These are phyloP conservation scores for Melanostigma gelatinosum DNA, from an alignment of 2,113 vertebrate genomes.

Conservation along the genomic window DNA sequence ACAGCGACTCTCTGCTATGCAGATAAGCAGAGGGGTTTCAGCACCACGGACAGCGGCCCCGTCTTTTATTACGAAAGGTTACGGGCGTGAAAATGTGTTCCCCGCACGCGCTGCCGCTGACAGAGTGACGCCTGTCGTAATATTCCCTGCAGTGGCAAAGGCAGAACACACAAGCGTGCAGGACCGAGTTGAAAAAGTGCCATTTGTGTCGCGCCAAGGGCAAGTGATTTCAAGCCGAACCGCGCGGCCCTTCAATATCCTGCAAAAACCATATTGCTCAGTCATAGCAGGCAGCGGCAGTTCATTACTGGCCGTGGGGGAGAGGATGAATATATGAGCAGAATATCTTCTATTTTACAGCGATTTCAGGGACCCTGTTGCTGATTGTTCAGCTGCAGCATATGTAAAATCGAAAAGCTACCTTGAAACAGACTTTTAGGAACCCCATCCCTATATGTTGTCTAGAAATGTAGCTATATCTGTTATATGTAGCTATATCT, in stretches of 20 bases:
- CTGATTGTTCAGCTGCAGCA: conserved; percentile 19
- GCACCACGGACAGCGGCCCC: conserved; percentile 75
- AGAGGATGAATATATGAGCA: conserved; percentile 23
- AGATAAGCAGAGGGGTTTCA: conserved; percentile 53
- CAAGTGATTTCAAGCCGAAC: conserved; percentile 53
- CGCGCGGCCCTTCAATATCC: conserved; percentile 40
- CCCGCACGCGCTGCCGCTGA: conserved; percentile 16
- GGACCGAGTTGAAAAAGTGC: conserved; percentile 28
- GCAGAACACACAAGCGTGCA: conserved; percentile 6
- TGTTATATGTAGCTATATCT: too few relatives aligned
- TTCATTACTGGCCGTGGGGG: conserved; percentile 23
- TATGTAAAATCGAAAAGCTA: background rate
- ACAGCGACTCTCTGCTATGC: background rate
- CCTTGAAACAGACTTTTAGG: background rate
- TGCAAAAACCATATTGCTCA: conserved; percentile 35
- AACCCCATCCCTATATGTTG: background rate
- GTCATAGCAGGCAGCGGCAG: conserved; percentile 40
- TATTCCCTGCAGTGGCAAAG: conserved; percentile 4
- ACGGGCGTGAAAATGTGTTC: conserved; percentile 19
- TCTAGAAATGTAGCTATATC: background rate
- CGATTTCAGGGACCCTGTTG: background rate
- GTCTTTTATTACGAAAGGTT: conserved; percentile 46
- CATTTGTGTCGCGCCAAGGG: conserved; percentile 53
- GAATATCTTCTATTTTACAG: conserved; percentile 17
- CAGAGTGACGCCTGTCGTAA: conserved; percentile 11